Evolutionary conservation across 1,140 invertebrate species (phyloP).

Genomic region (Drosophila auraria): DNA sequence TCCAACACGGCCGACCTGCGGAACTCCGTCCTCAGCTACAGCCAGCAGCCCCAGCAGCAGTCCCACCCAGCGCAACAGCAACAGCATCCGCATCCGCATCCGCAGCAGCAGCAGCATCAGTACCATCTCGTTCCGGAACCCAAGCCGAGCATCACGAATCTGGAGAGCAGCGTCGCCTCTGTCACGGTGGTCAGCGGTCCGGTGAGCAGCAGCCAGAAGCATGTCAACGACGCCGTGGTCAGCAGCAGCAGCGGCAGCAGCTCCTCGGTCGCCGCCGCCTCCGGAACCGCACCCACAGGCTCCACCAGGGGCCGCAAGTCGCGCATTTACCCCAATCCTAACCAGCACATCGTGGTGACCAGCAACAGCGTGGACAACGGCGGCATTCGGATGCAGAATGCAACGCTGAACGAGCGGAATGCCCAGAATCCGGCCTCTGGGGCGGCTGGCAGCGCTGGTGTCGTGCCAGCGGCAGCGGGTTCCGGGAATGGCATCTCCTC

Average conservation of each 20-base stretch:
- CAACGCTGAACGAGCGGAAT: slow-evolving; percentile 68
- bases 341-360: slow-evolving; percentile 81
- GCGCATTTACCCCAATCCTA: slow-evolving; percentile 80
- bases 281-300: slow-evolving; percentile 60
- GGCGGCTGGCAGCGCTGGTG: neutral
- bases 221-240: slow-evolving; percentile 68
- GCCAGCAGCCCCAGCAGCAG: slow-evolving; percentile 70
- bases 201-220: slow-evolving; percentile 51
- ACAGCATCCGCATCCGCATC: slow-evolving; percentile 59
- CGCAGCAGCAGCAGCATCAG: slow-evolving; percentile 64
- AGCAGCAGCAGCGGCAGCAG: slow-evolving; percentile 66
- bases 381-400: slow-evolving; percentile 77
- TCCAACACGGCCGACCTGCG: slow-evolving; percentile 79
- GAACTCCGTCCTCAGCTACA: slow-evolving; percentile 78
- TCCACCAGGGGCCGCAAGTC: slow-evolving; percentile 78
- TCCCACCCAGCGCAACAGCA: slow-evolving; percentile 62
- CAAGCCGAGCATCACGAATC: slow-evolving; percentile 50
- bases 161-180: slow-evolving; percentile 44
- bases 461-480: slow-evolving; percentile 12
- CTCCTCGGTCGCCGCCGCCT: neutral
- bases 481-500: slow-evolving; percentile 71
- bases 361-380: slow-evolving; percentile 83
- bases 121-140: slow-evolving; percentile 56
- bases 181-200: slow-evolving; percentile 27
- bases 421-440: slow-evolving; percentile 26